Conservation (phyloP, 92 coral and sea anemone genomes). For the Bergia sp. region DNA sequence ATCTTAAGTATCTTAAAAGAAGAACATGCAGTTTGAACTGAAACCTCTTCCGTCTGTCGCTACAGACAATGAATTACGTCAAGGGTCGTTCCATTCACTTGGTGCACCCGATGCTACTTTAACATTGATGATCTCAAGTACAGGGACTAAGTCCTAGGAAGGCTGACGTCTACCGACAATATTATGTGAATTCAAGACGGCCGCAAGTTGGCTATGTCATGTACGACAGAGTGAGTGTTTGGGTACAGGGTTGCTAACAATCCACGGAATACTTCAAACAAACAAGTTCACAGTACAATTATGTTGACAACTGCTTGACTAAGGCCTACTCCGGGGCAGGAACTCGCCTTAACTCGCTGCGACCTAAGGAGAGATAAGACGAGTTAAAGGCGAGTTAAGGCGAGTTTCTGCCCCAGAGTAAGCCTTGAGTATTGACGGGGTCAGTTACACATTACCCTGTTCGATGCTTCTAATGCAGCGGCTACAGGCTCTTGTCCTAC, state of each 20-base stretch:
- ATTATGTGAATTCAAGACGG: background rate
- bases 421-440: no score
- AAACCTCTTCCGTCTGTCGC: background rate
- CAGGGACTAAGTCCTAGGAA: background rate
- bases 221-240: background rate
- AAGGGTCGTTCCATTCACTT: background rate
- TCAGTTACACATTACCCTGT: background rate
- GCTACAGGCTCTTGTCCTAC: no score
- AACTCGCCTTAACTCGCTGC: no score
- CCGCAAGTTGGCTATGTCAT: background rate
- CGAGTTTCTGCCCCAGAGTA: no score
- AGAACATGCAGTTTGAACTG: background rate
- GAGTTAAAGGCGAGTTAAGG: no score
- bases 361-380: no score
- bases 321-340: no score
- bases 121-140: background rate
- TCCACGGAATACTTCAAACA: background rate
- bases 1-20: no score
- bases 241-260: background rate
- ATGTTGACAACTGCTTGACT: background rate
- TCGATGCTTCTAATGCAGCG: background rate
- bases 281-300: background rate
- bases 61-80: background rate
- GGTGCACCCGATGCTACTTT: constrained; percentile 11
- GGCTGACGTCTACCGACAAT: background rate